phyloP scores from a whole-genome alignment of 2,888 invertebrate species.

The Sinotaia quadrata region DNA sequence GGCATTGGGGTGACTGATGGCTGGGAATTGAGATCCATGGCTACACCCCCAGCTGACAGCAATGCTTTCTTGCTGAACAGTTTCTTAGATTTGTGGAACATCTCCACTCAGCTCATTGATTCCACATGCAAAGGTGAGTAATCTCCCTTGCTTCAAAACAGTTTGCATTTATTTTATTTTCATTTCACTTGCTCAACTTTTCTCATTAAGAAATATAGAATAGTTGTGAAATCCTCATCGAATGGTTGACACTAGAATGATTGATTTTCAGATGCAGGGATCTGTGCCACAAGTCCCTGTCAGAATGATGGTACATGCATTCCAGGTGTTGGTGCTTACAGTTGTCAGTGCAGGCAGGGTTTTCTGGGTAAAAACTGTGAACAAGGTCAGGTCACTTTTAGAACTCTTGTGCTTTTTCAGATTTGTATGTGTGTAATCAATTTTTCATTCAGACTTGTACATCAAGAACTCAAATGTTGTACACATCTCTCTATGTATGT shows the following conservation, averaged over 20 bases:
- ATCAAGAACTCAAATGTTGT: too few species aligned
- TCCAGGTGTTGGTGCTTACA: constrained; percentile 50
- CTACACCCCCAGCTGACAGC: constrained; percentile 49
- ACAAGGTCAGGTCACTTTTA: too few species aligned
- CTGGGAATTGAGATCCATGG: constrained; percentile 55
- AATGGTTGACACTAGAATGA: too few species aligned
- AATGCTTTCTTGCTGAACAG: constrained; percentile 55
- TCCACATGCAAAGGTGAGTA: constrained; percentile 58
- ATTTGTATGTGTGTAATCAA: too few species aligned
- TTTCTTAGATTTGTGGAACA: constrained; percentile 51
- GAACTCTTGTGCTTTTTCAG: too few species aligned
- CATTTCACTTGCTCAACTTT: too few species aligned
- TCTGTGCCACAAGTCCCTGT: constrained; percentile 84
- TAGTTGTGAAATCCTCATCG: too few species aligned
- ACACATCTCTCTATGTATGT: too few species aligned
- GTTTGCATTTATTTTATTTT: not conserved
- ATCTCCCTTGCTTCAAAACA: too few species aligned
- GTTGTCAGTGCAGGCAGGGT: constrained; percentile 54
- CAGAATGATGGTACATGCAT: constrained; percentile 85
- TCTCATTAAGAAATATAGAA: too few species aligned
- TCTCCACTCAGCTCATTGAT: constrained; percentile 51
- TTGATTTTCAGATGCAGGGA: constrained; percentile 29
- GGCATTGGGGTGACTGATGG: constrained; percentile 57
- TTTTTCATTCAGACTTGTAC: too few species aligned
- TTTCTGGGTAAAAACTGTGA: constrained; percentile 57